Percentiles rank a stretch among this genome's conserved stretches.
phyloP scores from a whole-genome alignment of 2,113 vertebrate genomes.

The Marmota monax region DNA sequence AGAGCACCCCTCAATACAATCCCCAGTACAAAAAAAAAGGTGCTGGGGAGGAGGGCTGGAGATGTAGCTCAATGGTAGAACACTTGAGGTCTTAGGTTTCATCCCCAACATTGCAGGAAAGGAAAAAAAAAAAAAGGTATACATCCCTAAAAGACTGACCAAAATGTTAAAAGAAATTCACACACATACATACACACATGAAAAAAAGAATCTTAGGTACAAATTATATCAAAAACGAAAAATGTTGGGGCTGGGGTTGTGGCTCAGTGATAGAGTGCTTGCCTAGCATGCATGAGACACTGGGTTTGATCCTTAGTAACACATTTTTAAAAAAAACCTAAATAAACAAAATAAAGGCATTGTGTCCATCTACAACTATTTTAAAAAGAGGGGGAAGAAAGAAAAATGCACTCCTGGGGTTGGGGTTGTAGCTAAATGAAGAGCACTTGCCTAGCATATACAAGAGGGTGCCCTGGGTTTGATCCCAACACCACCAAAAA shows the following conservation, averaged over 20 bases:
- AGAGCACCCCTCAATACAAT: too few species aligned
- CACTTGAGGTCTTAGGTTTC: too few species aligned
- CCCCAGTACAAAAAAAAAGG: too few species aligned
- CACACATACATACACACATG: fast-evolving
- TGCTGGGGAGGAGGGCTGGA: too few species aligned
- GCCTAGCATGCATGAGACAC: background rate
- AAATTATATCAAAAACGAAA: background rate
- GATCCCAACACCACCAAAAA: background rate
- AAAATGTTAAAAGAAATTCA: conserved; percentile 34
- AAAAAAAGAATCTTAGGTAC: background rate
- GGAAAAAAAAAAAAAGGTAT: background rate
- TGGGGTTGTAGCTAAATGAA: background rate
- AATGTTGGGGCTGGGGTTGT: background rate
- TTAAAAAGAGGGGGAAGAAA: too few species aligned
- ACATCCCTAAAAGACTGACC: background rate
- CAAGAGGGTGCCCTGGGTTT: background rate
- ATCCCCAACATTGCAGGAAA: too few species aligned
- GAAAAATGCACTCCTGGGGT: background rate
- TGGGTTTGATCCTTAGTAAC: background rate
- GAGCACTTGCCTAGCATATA: background rate
- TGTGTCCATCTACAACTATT: too few species aligned
- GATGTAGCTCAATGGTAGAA: too few species aligned
- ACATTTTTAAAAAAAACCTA: too few species aligned
- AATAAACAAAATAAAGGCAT: too few species aligned
- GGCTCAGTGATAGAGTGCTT: background rate